Conservation (phyloP, 2,888 invertebrate species). For the Cylindroiulus punctatus region DNA sequence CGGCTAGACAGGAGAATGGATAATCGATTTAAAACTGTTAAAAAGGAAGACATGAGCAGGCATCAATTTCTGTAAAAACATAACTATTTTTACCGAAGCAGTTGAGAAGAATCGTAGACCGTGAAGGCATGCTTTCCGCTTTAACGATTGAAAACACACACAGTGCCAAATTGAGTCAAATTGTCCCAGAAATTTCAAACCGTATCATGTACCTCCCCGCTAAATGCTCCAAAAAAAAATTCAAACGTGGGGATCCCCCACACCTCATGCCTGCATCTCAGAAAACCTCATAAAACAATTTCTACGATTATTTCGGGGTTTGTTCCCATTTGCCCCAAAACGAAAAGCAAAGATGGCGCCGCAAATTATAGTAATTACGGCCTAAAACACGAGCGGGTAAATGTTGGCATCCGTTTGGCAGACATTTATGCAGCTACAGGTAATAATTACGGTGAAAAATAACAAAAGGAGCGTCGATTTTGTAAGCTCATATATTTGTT, state of each 20-base stretch:
- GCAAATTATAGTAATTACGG: conserved; percentile 17
- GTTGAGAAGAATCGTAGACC: too few relatives aligned
- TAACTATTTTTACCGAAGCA: too few relatives aligned
- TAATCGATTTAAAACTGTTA: too few relatives aligned
- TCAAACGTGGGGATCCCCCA: not conserved
- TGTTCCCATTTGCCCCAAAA: not conserved
- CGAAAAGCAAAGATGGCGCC: conserved; percentile 9
- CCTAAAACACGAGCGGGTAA: not conserved
- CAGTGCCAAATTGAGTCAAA: not conserved
- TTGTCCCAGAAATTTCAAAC: not conserved
- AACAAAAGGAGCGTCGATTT: not conserved
- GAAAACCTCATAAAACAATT: not conserved
- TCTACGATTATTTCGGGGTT: conserved; percentile 26
- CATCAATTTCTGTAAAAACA: too few relatives aligned
- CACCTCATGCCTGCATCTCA: not conserved
- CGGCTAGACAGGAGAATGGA: too few relatives aligned
- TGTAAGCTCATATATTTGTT: not conserved
- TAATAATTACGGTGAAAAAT: conserved; percentile 19
- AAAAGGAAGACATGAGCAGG: too few relatives aligned
- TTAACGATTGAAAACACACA: not conserved
- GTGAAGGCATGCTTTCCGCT: not conserved
- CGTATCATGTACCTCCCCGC: not conserved
- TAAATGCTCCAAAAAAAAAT: not conserved
- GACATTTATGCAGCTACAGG: not conserved
- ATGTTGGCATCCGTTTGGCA: conserved; percentile 16